Conservation (phyloP, 1,140 invertebrate species). For the Agrypnia vestita region DNA sequence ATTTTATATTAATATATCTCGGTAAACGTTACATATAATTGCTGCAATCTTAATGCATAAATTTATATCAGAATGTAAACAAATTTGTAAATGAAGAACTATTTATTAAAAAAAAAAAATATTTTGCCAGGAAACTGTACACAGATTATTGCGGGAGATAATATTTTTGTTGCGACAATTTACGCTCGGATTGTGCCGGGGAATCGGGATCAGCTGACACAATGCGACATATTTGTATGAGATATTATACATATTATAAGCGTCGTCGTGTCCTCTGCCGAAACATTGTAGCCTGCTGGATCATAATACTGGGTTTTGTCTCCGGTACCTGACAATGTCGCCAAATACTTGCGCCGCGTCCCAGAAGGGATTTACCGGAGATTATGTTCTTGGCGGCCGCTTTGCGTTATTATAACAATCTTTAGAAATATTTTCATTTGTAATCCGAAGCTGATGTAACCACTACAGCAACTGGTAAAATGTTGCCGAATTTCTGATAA, state of each 20-base stretch:
- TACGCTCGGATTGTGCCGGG: conserved; percentile 48
- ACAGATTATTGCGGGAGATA: neutral
- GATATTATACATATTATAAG: conserved; percentile 57
- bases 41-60: too few relatives aligned
- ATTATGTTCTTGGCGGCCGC: conserved; percentile 51
- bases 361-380: conserved; percentile 42
- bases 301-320: conserved; percentile 49
- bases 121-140: neutral
- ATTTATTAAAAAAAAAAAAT: too few relatives aligned
- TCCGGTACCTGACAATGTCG: conserved; percentile 42
- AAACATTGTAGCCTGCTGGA: conserved; percentile 45
- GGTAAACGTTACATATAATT: too few relatives aligned
- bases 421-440: conserved; percentile 42
- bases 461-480: neutral
- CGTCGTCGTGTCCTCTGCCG: conserved; percentile 34
- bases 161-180: conserved; percentile 58
- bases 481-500: too few relatives aligned
- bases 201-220: conserved; percentile 54
- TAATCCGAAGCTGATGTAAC: conserved; percentile 17
- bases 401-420: conserved; percentile 46
- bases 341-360: conserved; percentile 34
- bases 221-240: conserved; percentile 57
- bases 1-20: too few relatives aligned
- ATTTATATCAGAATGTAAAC: too few relatives aligned
- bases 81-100: too few relatives aligned